Base-by-base conservation (phyloP, 1,140 invertebrate species). In the Harpegnathos saltator region DNA sequence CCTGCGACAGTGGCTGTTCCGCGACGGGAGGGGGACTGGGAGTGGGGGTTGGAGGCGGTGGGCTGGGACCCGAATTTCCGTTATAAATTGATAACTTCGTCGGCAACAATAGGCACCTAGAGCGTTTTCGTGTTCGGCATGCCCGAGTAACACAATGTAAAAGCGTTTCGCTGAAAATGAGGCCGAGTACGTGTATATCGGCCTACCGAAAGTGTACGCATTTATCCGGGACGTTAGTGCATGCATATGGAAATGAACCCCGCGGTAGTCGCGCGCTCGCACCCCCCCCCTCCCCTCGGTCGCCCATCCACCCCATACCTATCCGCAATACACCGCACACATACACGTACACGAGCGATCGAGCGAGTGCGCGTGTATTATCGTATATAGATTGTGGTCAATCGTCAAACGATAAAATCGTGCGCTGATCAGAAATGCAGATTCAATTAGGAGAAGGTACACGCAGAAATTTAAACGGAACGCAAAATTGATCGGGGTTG, bases 331-430 rank as follows among this genome's bases (percentile, higher is more conserved):
- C n/a, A n/a, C n/a, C n/a, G 7, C 68, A 15, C 59, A 24, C 50
- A 22, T 19, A 26, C 44, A 44, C 11, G 17, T 52, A 52, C 33
- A 1, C 12, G n/a, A n/a, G n/a, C n/a, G n/a, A n/a, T n/a, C n/a
- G n/a, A n/a, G 33, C n/a, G 29, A 3, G 44, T 22, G 26, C 33
- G 24, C 11, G 38, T 33, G 38, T 26, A 63, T 80, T 48, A 71
- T 14, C 33, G 48, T 33, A 29, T 33, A 29, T 50, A 54, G 61
- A 26, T 65, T 33, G 73, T 7, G 66, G 44, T 58, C 75, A 84
- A 88, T 88, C 71, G 82, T 7, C 12, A 3, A 24, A 26, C 56
- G 54, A 68, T 86, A 87, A 87, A 87, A 82, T 73, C 24, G 68
- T 29, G 44, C 44, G 14, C n/a, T 17, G 19, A 77, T 66, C 50